Base-by-base conservation (phyloP, 92 coral and sea anemone species). In the Parazoanthus atlanticus region DNA sequence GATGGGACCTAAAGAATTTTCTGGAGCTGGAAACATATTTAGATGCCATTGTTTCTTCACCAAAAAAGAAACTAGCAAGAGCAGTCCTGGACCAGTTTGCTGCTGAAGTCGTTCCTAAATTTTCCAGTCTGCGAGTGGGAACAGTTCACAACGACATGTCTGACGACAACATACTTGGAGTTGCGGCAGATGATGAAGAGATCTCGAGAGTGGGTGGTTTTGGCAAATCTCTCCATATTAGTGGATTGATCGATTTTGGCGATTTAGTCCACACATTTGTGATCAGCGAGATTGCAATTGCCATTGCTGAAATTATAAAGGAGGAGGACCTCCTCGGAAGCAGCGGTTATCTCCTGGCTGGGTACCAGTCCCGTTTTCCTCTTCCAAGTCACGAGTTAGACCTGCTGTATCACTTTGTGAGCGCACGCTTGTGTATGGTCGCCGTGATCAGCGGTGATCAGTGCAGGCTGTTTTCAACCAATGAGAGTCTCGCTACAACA, bases 291-390 rank as follows among this genome's bases (percentile, higher is more conserved):
- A 15, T 94, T 6, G 89, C 91, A 69, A 86, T n/a, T 31, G 43
- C 91, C 12, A 79, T 94, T 84, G 93, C 90, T 46, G 46, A 79
- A 12, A 88, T 90, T 29, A 91, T 91, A 85, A 54, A 79, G 6
- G 91, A 86, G 13, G 90, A 88, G 86, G 79, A 88, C 74, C 92
- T 89, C 30, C n/a, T 89, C 19, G 89, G 65, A 67, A 81, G 76
- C 86, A 95, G 98, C 88, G 93, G 98, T 31, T 79, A 79, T 76
- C 41, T 95, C 40, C 70, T 95, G 10, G 90, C 96, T 82, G 96
- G 98, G 71, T 95, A 95, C 94, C 93, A 95, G 89, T 84, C 94
- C 28, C 78, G 49, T 85, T 91, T 88, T 71, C 94, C 98, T 19
- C 82, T 95, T 17, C 91, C 96, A 34, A 56, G 34, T 41, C 84